Conservation (phyloP, 2,797 vertebrate species). For the Poeciliopsis turneri region DNA sequence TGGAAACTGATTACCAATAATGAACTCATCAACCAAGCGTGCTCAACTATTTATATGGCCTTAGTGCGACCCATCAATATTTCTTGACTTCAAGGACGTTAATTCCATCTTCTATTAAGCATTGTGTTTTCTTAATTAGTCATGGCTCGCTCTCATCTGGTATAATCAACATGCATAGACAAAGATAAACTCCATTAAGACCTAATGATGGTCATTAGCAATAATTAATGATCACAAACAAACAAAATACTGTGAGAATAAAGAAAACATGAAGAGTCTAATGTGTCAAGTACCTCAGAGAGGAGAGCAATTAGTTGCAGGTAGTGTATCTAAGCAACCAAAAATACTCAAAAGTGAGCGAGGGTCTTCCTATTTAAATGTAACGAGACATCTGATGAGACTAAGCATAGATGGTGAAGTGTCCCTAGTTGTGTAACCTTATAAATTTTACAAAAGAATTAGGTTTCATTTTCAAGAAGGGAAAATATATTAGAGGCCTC, state of each 20-base stretch:
- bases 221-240: constrained; percentile 59
- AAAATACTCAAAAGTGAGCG: constrained; percentile 36
- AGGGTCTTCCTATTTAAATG: constrained; percentile 4
- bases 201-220: constrained; percentile 54
- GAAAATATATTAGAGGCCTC: constrained; percentile 50
- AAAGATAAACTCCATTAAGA: constrained; percentile 42
- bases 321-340: constrained; percentile 16
- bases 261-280: constrained; percentile 42
- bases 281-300: constrained; percentile 45
- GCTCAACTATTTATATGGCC: constrained; percentile 54
- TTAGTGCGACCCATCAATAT: constrained; percentile 60
- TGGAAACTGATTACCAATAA: constrained; percentile 68
- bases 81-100: constrained; percentile 46
- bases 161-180: constrained; percentile 44
- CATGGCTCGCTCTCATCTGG: constrained; percentile 33
- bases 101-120: constrained; percentile 56
- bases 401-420: constrained; percentile 50
- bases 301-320: constrained; percentile 55
- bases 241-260: constrained; percentile 42
- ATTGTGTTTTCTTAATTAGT: constrained; percentile 59
- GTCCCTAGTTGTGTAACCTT: constrained; percentile 46
- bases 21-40: constrained; percentile 70
- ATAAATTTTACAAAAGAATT: constrained; percentile 42
- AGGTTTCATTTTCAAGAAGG: constrained; percentile 45
- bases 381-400: constrained; percentile 29